Evolutionary conservation across 2,888 invertebrate species (phyloP).

Genomic region (Phortica magna): DNA sequence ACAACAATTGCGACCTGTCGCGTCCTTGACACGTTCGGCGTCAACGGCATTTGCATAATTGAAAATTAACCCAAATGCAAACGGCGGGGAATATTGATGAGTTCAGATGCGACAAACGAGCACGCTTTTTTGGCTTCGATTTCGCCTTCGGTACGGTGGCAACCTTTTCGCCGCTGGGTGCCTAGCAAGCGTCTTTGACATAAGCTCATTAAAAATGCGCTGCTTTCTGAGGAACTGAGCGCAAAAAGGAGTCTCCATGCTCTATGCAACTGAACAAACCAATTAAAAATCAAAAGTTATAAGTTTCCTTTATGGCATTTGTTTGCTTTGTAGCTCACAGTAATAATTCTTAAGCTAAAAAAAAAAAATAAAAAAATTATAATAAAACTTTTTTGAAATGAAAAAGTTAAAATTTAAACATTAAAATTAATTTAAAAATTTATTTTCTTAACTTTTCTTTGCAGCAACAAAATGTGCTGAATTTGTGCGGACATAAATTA

Average conservation of each 20-base stretch:
- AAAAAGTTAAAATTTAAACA: neutral
- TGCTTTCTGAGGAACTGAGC: too few species aligned
- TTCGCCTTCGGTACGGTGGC: too few species aligned
- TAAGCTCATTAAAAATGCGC: too few species aligned
- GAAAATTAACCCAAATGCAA: neutral
- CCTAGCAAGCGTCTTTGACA: too few species aligned
- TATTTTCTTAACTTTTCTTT: neutral
- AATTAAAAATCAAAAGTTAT: too few species aligned
- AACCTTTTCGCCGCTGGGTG: too few species aligned
- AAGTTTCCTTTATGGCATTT: neutral
- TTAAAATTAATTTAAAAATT: neutral
- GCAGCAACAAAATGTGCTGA: constrained; percentile 28
- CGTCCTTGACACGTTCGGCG: neutral
- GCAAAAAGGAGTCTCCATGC: too few species aligned
- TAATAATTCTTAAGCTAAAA: neutral
- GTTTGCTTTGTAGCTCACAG: neutral
- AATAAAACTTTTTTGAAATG: neutral
- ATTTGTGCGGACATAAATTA: constrained; percentile 2
- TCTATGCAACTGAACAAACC: too few species aligned
- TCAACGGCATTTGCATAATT: neutral
- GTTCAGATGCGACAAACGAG: neutral
- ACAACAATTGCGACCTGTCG: neutral
- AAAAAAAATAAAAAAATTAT: neutral
- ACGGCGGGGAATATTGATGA: neutral
- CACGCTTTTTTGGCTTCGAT: neutral